These are phyloP conservation scores for Cheilosia variabilis DNA, from an alignment of 2,888 invertebrate genomes.

Conservation along the genomic window DNA sequence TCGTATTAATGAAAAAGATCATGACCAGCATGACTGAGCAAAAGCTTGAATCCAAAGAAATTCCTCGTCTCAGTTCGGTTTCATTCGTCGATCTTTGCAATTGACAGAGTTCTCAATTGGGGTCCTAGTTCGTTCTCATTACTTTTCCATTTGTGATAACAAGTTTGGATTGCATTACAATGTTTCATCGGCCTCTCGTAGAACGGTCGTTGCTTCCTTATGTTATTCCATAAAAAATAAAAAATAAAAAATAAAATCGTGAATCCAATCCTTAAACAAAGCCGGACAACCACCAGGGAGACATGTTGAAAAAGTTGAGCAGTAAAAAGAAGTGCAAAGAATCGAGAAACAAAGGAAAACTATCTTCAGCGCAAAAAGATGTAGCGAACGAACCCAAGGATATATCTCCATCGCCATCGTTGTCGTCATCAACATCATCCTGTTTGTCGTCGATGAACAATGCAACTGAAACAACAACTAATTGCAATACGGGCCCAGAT, in stretches of 20 bases:
- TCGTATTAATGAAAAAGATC: constrained; percentile 50
- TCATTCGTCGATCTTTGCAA: constrained; percentile 63
- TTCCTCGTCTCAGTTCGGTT: constrained; percentile 54
- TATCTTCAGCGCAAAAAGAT: constrained; percentile 29
- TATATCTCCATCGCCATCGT: constrained; percentile 21
- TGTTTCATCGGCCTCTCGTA: constrained; percentile 1
- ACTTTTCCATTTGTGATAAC: constrained; percentile 34
- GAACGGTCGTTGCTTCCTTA: background rate
- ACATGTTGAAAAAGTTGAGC: constrained; percentile 53
- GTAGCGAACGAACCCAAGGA: constrained; percentile 42
- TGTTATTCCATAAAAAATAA: background rate
- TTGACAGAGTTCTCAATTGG: constrained; percentile 18
- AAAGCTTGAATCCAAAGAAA: constrained; percentile 49
- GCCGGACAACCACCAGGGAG: background rate
- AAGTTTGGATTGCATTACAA: constrained; percentile 17
- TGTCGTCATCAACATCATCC: constrained; percentile 31
- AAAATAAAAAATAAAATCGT: background rate
- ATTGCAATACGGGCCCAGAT: constrained; percentile 64
- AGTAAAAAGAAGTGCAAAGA: constrained; percentile 44
- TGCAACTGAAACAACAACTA: constrained; percentile 55
- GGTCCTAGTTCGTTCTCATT: constrained; percentile 8
- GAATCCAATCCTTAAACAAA: constrained; percentile 14
- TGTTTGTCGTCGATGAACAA: constrained; percentile 43
- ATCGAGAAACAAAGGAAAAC: constrained; percentile 52
- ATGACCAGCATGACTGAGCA: constrained; percentile 44